Conservation (phyloP, 2,888 invertebrate genomes). For the Sinohyriopsis cumingii region DNA sequence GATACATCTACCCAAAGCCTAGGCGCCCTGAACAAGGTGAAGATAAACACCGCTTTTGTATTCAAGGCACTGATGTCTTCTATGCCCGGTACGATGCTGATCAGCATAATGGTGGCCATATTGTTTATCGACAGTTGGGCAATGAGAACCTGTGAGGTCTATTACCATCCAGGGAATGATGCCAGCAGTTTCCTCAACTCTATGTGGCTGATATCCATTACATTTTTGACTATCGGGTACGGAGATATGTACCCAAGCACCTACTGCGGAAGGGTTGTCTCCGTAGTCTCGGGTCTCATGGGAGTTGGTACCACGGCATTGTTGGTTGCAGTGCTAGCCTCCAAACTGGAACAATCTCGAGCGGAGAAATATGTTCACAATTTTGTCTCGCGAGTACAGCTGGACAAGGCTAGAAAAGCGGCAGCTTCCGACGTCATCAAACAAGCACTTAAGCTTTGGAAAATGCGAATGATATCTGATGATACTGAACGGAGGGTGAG, state of each 20-base stretch:
- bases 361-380: slow-evolving; percentile 64
- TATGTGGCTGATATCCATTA: slow-evolving; percentile 61
- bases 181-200: slow-evolving; percentile 46
- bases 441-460: slow-evolving; percentile 53
- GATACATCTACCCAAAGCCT: slow-evolving; percentile 61
- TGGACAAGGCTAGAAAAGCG: slow-evolving; percentile 54
- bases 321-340: slow-evolving; percentile 58
- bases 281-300: slow-evolving; percentile 58
- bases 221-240: slow-evolving; percentile 61
- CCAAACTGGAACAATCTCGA: slow-evolving; percentile 60
- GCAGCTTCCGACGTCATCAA: slow-evolving; percentile 63
- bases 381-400: slow-evolving; percentile 55
- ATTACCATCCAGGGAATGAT: slow-evolving; percentile 45
- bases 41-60: slow-evolving; percentile 60
- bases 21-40: slow-evolving; percentile 58
- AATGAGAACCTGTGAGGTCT: slow-evolving; percentile 56
- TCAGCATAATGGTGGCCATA: slow-evolving; percentile 48
- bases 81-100: slow-evolving; percentile 54
- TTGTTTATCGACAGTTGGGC: slow-evolving; percentile 57
- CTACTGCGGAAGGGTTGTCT: slow-evolving; percentile 58
- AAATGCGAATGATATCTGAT: slow-evolving; percentile 36
- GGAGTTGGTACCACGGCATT: slow-evolving; percentile 61
- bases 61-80: slow-evolving; percentile 63
- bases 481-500: slow-evolving; percentile 28
- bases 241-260: slow-evolving; percentile 57